Percentiles rank a stretch among this genome's conserved stretches.
phyloP scores from a whole-genome alignment of 2,113 vertebrate species.

The Neotragus pygmaeus region DNA sequence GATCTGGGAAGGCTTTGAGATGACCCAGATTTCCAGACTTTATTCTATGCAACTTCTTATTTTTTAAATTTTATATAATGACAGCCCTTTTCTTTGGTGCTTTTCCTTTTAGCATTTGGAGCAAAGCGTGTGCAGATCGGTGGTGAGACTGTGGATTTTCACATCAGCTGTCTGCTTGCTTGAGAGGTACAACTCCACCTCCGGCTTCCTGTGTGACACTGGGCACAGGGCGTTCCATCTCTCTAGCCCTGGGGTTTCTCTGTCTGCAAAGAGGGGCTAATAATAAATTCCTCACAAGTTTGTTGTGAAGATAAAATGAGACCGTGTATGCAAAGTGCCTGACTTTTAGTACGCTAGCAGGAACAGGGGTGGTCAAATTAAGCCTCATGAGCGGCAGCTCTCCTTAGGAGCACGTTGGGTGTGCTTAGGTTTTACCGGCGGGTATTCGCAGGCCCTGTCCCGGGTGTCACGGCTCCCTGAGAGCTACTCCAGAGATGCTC shows the following conservation, averaged over 20 bases:
- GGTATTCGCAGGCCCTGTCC: neutral
- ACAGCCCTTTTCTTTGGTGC: neutral
- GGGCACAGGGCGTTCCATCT: neutral
- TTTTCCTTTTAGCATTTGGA: neutral
- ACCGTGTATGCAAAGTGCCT: neutral
- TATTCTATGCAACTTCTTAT: neutral
- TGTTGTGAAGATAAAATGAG: neutral
- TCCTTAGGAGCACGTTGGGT: neutral
- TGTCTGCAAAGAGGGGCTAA: neutral
- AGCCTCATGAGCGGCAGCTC: neutral
- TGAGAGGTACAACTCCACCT: neutral
- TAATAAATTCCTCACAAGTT: neutral
- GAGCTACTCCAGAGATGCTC: fast-evolving
- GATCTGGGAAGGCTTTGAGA: neutral
- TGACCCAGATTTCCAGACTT: neutral
- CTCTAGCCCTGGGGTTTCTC: neutral
- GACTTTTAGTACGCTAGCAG: neutral
- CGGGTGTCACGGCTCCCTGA: neutral
- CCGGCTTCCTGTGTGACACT: neutral
- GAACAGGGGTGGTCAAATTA: neutral
- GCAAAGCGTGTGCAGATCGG: neutral
- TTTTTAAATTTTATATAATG: neutral
- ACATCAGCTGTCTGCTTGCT: neutral
- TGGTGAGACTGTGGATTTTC: neutral
- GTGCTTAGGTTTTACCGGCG: neutral